These are phyloP conservation scores for Mactromeris polynyma DNA, from an alignment of 2,888 invertebrate genomes.

Conservation along the genomic window DNA sequence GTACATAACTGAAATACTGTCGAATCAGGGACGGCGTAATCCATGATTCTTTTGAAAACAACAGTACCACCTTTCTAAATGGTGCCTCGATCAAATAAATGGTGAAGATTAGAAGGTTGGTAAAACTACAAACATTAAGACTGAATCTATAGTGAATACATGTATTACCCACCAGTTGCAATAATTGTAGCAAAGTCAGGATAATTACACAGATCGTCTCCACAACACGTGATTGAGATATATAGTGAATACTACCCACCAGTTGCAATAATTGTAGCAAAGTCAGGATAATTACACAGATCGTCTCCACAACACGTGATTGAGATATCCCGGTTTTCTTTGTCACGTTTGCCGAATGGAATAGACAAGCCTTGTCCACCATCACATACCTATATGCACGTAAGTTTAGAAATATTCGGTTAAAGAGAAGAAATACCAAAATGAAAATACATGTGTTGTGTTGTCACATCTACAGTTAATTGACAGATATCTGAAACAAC, in stretches of 20 bases:
- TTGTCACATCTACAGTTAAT: no score
- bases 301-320: constrained; percentile 58
- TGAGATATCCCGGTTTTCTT: constrained; percentile 54
- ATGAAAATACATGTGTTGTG: no score
- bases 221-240: constrained; percentile 54
- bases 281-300: constrained; percentile 59
- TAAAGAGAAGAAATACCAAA: no score
- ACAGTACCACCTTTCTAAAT: no score
- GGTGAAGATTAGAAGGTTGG: neutral
- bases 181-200: constrained; percentile 21
- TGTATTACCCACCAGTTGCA: neutral
- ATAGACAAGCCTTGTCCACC: constrained; percentile 47
- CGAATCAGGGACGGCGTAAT: no score
- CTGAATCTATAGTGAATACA: neutral
- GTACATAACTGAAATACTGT: no score
- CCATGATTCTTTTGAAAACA: no score
- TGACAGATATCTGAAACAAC: no score
- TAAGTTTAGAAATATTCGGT: no score
- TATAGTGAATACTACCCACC: neutral
- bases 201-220: constrained; percentile 59
- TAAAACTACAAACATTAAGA: neutral
- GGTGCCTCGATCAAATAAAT: no score
- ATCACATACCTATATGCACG: constrained; percentile 52
- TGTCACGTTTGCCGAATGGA: constrained; percentile 55
- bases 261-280: neutral